Conservation (phyloP, 2,888 invertebrate genomes). For the Notodonta dromedarius region DNA sequence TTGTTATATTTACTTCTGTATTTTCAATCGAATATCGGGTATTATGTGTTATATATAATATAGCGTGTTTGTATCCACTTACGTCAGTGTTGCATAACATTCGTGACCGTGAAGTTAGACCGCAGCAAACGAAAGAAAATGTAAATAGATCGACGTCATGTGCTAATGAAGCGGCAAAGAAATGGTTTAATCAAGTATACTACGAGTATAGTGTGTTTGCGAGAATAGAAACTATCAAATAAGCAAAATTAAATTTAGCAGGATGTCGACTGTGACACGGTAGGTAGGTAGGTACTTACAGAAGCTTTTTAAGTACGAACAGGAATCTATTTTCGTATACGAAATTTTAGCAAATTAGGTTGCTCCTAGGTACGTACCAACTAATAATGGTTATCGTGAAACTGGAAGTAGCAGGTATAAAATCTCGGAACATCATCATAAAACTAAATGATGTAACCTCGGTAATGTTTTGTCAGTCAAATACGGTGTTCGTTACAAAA, state of each 20-base stretch:
- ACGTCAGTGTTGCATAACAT: constrained; percentile 18
- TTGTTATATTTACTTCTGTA: not conserved
- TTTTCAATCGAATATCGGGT: not conserved
- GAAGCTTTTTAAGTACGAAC: no score
- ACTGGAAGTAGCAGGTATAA: not conserved
- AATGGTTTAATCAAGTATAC: not conserved
- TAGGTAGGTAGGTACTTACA: no score
- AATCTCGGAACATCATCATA: constrained; percentile 9
- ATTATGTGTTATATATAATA: not conserved
- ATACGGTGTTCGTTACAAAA: constrained; percentile 32
- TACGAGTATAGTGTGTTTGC: no score
- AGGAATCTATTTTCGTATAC: no score
- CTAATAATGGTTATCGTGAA: not conserved
- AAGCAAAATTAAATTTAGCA: no score
- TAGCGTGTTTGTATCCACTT: not conserved
- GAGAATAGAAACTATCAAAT: no score
- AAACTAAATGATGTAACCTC: constrained; percentile 25
- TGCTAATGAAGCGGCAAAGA: constrained; percentile 5
- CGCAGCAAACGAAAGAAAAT: constrained; percentile 8
- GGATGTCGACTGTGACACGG: no score
- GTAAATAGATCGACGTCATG: constrained; percentile 13
- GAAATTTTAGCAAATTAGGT: not conserved
- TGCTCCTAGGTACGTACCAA: no score
- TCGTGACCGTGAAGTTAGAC: constrained; percentile 31
- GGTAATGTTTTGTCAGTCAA: constrained; percentile 21